Evolutionary conservation across 1,140 invertebrate genomes (phyloP).

Genomic region (Zaprionus tsacasi): DNA sequence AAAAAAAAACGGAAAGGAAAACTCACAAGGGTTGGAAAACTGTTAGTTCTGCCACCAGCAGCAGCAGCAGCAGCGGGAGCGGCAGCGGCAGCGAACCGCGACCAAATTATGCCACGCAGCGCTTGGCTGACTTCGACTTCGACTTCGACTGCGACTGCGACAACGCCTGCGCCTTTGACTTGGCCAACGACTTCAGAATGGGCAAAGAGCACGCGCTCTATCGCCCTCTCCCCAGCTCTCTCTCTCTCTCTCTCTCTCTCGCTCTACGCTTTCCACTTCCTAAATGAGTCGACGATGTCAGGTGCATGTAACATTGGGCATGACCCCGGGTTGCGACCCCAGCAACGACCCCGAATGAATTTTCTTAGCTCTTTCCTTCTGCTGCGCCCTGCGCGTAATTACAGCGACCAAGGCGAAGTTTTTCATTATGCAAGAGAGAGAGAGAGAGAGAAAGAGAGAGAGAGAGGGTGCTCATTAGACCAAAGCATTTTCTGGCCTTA

Average conservation of each 20-base stretch:
- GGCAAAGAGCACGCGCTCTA: constrained; percentile 68
- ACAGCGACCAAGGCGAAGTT: constrained; percentile 70
- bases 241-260: neutral
- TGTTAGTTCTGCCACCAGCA: constrained; percentile 64
- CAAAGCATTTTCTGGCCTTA: constrained; percentile 68
- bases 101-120: constrained; percentile 76
- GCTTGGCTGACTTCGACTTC: constrained; percentile 64
- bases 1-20: constrained; percentile 58
- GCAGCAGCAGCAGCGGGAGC: constrained; percentile 24
- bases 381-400: constrained; percentile 57
- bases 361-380: constrained; percentile 53
- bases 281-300: constrained; percentile 75
- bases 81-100: constrained; percentile 64
- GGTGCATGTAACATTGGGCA: constrained; percentile 56
- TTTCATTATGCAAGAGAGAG: constrained; percentile 49
- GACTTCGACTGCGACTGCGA: constrained; percentile 32
- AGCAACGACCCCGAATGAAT: constrained; percentile 40
- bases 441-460: too few species aligned
- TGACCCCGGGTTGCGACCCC: constrained; percentile 63
- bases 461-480: constrained; percentile 70
- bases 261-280: constrained; percentile 65
- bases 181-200: constrained; percentile 24
- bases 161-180: constrained; percentile 30
- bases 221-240: constrained; percentile 31
- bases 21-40: constrained; percentile 75